Evolutionary conservation across 2,113 vertebrate genomes (phyloP).

Genomic region (Limnothrissa miodon): DNA sequence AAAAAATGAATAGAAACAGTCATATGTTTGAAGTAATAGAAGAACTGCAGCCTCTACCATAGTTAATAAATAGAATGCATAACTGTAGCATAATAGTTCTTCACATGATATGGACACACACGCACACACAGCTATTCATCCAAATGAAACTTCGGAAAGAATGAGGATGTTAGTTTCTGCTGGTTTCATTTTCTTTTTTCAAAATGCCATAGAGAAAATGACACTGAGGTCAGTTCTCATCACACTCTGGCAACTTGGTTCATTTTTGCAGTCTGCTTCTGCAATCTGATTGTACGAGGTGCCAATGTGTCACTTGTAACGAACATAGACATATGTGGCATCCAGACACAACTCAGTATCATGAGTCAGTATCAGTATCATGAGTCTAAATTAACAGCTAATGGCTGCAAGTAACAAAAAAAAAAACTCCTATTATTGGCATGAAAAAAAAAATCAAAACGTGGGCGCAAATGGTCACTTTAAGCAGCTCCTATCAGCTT

Average conservation of each 20-base stretch:
- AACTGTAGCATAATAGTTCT: too few species aligned
- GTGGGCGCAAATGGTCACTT: background rate
- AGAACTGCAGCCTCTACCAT: too few species aligned
- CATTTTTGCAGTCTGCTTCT: background rate
- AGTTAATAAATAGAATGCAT: too few species aligned
- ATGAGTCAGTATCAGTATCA: slow-evolving; percentile 17
- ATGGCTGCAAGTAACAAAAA: slow-evolving; percentile 40
- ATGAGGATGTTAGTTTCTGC: background rate
- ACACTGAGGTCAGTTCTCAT: slow-evolving; percentile 5
- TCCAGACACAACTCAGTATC: background rate
- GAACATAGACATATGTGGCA: slow-evolving; percentile 33
- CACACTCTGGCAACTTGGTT: slow-evolving; percentile 29
- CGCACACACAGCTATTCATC: slow-evolving; percentile 18
- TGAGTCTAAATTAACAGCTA: slow-evolving; percentile 26
- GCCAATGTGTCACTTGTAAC: slow-evolving; percentile 32
- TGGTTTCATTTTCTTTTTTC: background rate
- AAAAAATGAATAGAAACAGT: too few species aligned
- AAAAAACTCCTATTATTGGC: slow-evolving; percentile 29
- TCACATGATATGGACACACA: too few species aligned
- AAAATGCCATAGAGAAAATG: background rate
- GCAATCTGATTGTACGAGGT: background rate
- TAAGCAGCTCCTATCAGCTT: slow-evolving; percentile 29
- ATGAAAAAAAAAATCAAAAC: background rate
- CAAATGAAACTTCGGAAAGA: background rate
- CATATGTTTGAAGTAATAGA: too few species aligned